Base-by-base conservation (phyloP, 2,888 invertebrate genomes). In the Bugulina stolonifera region DNA sequence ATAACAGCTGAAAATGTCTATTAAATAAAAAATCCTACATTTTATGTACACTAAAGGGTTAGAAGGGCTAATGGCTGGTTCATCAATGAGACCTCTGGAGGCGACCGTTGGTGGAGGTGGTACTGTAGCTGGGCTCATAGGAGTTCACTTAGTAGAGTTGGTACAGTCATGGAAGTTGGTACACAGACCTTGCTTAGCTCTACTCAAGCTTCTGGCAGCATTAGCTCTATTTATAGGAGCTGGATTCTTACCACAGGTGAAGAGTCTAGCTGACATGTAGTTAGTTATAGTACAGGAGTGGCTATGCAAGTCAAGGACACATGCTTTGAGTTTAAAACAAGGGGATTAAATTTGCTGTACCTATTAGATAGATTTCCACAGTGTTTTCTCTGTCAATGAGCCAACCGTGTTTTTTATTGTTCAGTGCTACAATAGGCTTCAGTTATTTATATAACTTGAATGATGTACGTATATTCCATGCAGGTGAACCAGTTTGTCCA, bases 401-500 rank as follows among this genome's bases (percentile, higher is more conserved):
- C n/a, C n/a, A n/a, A n/a, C n/a, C n/a, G n/a, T n/a, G n/a, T n/a
- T n/a, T n/a, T n/a, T n/a, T n/a, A n/a, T n/a, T n/a, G n/a, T n/a
- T n/a, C n/a, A n/a, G n/a, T n/a, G n/a, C n/a, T n/a, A n/a, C n/a
- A n/a, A n/a, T n/a, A n/a, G n/a, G n/a, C n/a, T n/a, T n/a, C n/a
- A n/a, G n/a, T n/a, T n/a, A n/a, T n/a, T n/a, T n/a, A n/a, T n/a
- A n/a, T n/a, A n/a, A n/a, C n/a, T n/a, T n/a, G n/a, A n/a, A n/a
- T n/a, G n/a, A n/a, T n/a, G n/a, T n/a, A n/a, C n/a, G n/a, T n/a
- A n/a, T n/a, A n/a, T n/a, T n/a, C n/a, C n/a, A n/a, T n/a, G 29
- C 69, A 69, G 69, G 69, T 69, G 5, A 69, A 69, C 69, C 69
- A 69, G 25, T 69, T 69, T 35, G 35, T 35, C 5, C 69, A 69